Percentiles rank a stretch among this genome's conserved stretches.
Evolutionary conservation across 2,888 invertebrate species (phyloP).

Genomic region (Suillia variegata): DNA sequence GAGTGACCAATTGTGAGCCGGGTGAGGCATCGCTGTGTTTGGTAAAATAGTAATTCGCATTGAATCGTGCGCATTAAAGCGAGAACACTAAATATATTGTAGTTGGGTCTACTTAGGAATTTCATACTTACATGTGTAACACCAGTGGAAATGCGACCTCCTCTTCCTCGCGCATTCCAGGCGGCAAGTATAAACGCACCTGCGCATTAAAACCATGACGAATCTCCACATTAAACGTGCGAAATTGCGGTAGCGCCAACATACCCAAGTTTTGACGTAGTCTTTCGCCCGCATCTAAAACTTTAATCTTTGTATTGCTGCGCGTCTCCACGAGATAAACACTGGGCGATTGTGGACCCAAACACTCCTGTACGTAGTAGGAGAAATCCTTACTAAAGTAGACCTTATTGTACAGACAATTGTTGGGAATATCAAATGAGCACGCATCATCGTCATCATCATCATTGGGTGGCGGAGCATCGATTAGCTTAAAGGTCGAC

Average conservation of each 20-base stretch:
- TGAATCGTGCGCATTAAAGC: neutral
- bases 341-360: constrained; percentile 77
- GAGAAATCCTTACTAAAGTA: constrained; percentile 70
- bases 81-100: neutral
- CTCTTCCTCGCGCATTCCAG: constrained; percentile 81
- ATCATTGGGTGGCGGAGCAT: constrained; percentile 23
- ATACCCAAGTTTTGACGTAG: constrained; percentile 69
- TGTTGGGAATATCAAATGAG: constrained; percentile 62
- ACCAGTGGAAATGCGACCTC: constrained; percentile 81
- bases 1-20: constrained; percentile 82
- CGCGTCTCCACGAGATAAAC: constrained; percentile 69
- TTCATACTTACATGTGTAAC: constrained; percentile 75
- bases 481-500: constrained; percentile 50
- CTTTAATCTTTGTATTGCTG: constrained; percentile 66
- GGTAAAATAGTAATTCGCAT: neutral
- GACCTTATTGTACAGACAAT: constrained; percentile 70
- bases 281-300: constrained; percentile 73
- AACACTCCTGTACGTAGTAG: constrained; percentile 75
- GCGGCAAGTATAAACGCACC: constrained; percentile 81
- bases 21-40: constrained; percentile 78
- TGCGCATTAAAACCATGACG: constrained; percentile 72
- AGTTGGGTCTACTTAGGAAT: neutral
- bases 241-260: constrained; percentile 77
- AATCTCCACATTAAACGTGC: constrained; percentile 72
- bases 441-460: constrained; percentile 46